These are phyloP conservation scores for Camponotus fellah DNA, from an alignment of 2,888 invertebrate genomes.

Conservation along the genomic window DNA sequence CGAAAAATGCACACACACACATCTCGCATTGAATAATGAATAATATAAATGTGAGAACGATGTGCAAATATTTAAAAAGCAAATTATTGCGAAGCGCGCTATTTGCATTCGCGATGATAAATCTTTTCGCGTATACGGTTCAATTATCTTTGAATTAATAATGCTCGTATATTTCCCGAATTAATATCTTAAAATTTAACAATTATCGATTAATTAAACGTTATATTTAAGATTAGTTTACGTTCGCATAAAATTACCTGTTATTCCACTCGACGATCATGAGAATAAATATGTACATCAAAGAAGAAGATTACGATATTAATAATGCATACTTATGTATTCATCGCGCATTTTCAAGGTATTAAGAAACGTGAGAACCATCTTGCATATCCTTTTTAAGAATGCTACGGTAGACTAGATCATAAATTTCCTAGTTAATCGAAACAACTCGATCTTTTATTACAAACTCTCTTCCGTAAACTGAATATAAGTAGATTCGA, in stretches of 20 bases:
- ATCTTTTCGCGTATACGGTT: not conserved
- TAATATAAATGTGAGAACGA: no score
- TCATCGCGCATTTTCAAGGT: slow-evolving; percentile 14
- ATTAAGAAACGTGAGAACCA: slow-evolving; percentile 49
- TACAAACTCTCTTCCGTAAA: not conserved
- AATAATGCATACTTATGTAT: slow-evolving; percentile 40
- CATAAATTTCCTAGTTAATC: slow-evolving; percentile 43
- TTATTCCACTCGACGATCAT: slow-evolving; percentile 8
- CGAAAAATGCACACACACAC: not conserved
- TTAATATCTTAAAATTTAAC: slow-evolving; percentile 20
- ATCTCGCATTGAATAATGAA: not conserved
- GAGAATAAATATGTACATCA: slow-evolving; percentile 20
- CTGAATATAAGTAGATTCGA: slow-evolving; percentile 20
- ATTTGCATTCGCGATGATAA: not conserved
- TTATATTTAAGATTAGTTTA: slow-evolving; percentile 1
- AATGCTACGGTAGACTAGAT: slow-evolving; percentile 25
- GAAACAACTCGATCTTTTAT: slow-evolving; percentile 36
- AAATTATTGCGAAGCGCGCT: not conserved
- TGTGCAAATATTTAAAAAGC: slow-evolving; percentile 10
- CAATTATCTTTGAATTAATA: slow-evolving; percentile 17
- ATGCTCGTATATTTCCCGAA: not conserved
- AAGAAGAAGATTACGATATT: slow-evolving; percentile 30
- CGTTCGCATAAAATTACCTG: not conserved
- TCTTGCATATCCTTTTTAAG: slow-evolving; percentile 26
- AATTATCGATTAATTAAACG: slow-evolving; percentile 6